phyloP scores from a whole-genome alignment of 2,888 invertebrate species.

The Griposia aprilina region DNA sequence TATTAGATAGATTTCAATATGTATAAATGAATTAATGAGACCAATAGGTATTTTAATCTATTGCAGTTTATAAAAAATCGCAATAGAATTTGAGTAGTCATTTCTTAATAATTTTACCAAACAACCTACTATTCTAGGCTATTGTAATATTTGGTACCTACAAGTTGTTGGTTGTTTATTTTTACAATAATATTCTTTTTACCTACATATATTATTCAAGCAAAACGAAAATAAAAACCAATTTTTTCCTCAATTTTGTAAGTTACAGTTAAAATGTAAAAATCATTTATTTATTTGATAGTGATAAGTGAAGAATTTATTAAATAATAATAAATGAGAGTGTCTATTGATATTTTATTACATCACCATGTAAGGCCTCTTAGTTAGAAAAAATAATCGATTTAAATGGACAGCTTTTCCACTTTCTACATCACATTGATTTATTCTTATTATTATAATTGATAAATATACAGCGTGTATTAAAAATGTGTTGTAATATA shows the following conservation, averaged over 20 bases:
- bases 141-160: conserved; percentile 8
- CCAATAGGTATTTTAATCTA: conserved; percentile 22
- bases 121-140: neutral
- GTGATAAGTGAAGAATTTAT: conserved; percentile 71
- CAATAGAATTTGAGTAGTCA: conserved; percentile 27
- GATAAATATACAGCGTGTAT: neutral
- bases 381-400: conserved; percentile 53
- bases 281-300: conserved; percentile 67
- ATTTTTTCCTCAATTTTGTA: conserved; percentile 33
- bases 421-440: conserved; percentile 29
- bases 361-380: conserved; percentile 54
- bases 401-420: conserved; percentile 26
- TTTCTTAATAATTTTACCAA: neutral
- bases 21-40: conserved; percentile 2
- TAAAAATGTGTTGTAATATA: no score
- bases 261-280: conserved; percentile 50
- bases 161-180: conserved; percentile 32
- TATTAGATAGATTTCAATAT: neutral
- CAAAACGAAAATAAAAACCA: conserved; percentile 37
- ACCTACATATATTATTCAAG: conserved; percentile 39
- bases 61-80: conserved; percentile 26
- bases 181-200: conserved; percentile 25
- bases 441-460: neutral
- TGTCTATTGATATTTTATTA: conserved; percentile 66
- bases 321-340: conserved; percentile 61